A percentile compares a stretch with the other conserved stretches of the same genome.
Evolutionary conservation across 2,113 vertebrate genomes (phyloP).

Genomic region (Poecilia latipinna): DNA sequence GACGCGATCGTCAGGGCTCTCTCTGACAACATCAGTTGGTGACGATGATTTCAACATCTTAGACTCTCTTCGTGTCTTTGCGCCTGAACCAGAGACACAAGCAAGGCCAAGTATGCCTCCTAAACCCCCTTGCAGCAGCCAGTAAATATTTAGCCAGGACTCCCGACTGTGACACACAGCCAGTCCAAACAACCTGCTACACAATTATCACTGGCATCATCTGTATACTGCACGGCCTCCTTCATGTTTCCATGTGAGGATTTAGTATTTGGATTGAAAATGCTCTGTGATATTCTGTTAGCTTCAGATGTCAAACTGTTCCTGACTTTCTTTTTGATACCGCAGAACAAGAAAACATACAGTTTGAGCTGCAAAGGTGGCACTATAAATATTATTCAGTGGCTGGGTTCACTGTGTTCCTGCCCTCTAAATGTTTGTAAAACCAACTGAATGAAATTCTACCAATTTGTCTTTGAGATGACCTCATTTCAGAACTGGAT

Average conservation of each 20-base stretch:
- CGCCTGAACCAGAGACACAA: constrained; percentile 51
- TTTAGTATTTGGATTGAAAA: constrained; percentile 52
- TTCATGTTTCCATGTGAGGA: constrained; percentile 64
- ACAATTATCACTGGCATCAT: constrained; percentile 77
- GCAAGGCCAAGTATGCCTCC: constrained; percentile 62
- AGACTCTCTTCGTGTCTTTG: constrained; percentile 22
- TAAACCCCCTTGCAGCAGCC: constrained; percentile 51
- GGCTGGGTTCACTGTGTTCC: neutral
- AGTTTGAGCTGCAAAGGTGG: constrained; percentile 9
- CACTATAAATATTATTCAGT: constrained; percentile 19
- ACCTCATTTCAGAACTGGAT: constrained; percentile 1
- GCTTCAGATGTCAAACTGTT: constrained; percentile 38
- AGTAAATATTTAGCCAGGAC: constrained; percentile 82
- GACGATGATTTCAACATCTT: constrained; percentile 58
- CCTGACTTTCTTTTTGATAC: constrained; percentile 23
- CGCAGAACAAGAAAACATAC: constrained; percentile 27
- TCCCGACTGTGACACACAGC: constrained; percentile 72
- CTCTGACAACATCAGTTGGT: constrained; percentile 59
- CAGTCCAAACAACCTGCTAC: constrained; percentile 79
- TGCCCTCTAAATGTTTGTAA: neutral
- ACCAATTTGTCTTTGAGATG: neutral
- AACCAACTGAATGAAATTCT: neutral
- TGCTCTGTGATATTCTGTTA: constrained; percentile 39
- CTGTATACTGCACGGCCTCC: constrained; percentile 67
- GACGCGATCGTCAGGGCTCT: constrained; percentile 61